Base-by-base conservation (phyloP, 2,113 vertebrate species). In the Saccopteryx leptura region DNA sequence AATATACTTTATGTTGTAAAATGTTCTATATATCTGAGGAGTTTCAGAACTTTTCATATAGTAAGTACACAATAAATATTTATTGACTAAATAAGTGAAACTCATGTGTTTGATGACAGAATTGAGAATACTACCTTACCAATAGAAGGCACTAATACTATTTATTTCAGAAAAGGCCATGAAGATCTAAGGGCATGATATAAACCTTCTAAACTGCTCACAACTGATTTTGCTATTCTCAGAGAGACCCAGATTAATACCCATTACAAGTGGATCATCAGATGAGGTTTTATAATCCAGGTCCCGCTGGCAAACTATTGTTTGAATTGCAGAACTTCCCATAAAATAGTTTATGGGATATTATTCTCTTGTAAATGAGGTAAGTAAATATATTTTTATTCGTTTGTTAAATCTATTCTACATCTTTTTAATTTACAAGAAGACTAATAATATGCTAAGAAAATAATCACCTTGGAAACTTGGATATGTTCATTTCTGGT, bases 271-370 rank as follows among this genome's bases (percentile, higher is more conserved):
- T 26, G 0, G 26, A 63, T 52, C 28, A 75, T 39, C 13, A 63
- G 13, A 60, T 52, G n/a, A 80, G 9, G 13, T 1, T 3, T 87
- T 39, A 33, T 69, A 46, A 65, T 82, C 5, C 14, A 14, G 14
- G 3, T 31, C 18, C 1, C 18, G 68, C 58, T 39, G 84, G 5
- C 21, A 87, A 61, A 81, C 18, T 54, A 54, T 1, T 4, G 28
- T 65, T 88, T 93, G 10, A 83, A 15, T 66, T 90, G 54, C 31
- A 90, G 24, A 5, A 26, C 91, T 13, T 91, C 39, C 85, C 48
- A 54, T 97, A 76, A 66, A 92, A 95, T 71, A 86, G 63, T 92
- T 95, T 90, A 74, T 81, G 11, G 68, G 83, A 18, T 78, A 90
- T 21, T 50, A 90, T 46, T 94, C 94, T 85, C 50, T 80, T 90